phyloP scores from a whole-genome alignment of 2,113 vertebrate species.

The Numenius arquata region DNA sequence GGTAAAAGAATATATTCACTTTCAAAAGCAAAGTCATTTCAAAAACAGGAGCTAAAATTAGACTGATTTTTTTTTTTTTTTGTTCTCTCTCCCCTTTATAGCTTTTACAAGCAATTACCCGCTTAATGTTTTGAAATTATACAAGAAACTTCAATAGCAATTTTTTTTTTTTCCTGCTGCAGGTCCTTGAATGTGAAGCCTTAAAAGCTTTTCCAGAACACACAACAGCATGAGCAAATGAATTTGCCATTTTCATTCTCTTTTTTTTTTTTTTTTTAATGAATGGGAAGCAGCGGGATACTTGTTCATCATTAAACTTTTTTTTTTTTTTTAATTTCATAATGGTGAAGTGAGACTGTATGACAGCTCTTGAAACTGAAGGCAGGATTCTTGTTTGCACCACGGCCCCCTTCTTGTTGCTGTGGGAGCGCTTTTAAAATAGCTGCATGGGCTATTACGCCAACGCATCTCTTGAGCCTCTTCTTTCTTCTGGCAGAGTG shows the following conservation, averaged over 20 bases:
- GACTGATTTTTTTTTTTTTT: background rate
- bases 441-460: background rate
- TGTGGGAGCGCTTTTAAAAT: conserved; percentile 2
- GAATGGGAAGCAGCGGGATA: conserved; percentile 11
- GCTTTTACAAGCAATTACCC: conserved; percentile 63
- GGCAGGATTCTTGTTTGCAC: background rate
- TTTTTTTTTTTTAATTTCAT: background rate
- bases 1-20: conserved; percentile 7
- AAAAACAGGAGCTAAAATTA: conserved; percentile 49
- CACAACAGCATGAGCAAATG: conserved; percentile 21
- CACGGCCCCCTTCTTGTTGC: background rate
- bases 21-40: conserved; percentile 36
- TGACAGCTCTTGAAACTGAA: background rate
- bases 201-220: conserved; percentile 49
- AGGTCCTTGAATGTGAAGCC: conserved; percentile 19
- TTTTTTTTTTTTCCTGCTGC: conserved; percentile 1
- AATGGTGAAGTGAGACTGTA: background rate
- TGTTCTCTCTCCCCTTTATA: background rate
- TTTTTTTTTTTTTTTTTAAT: background rate
- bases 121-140: conserved; percentile 52
- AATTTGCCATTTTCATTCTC: conserved; percentile 22
- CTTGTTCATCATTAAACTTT: background rate
- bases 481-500: background rate
- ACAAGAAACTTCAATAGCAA: conserved; percentile 19
- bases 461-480: background rate